Evolutionary conservation across 2,797 vertebrate species (phyloP), one percentile per base, ranked within the genome.

Genomic region (Aulostomus chinensis): DNA sequence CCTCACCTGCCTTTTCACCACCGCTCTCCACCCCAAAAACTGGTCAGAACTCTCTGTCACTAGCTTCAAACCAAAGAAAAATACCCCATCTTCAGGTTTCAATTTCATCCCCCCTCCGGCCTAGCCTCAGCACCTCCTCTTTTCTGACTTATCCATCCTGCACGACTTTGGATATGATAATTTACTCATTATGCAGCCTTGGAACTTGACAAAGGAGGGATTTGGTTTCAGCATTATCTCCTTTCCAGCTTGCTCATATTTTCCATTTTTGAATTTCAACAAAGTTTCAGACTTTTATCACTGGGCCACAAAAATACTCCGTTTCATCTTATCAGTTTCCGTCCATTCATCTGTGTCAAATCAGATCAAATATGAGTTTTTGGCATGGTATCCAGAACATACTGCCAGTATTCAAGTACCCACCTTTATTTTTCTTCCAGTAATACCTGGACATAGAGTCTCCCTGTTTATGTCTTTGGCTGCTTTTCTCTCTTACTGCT

Each of bases 221-320:
- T 75, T 73, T 73, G 46, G 67, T 54, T 40, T 17, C 35, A 25
- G 18, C 11, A 2, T 50, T 76, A 63, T 80, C 64, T 68, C 24
- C 16, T 66, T 71, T 83, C 62, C 55, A n/a, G 49, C n/a, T 10
- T 8, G 20, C 16, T 67, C 63, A 43, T 48, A 17, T 55, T 62
- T 73, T 66, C 63, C 64, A 55, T 75, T 57, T 64, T 57, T 58
- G 41, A 73, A 67, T 80, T 52, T 66, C 48, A 56, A 22, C 57
- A 53, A 50, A 35, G 34, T 39, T 68, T 53, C 36, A 3, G 25
- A 8, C 22, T 56, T 66, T 73, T 68, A 70, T 78, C 73, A 58
- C 38, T 10, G 0, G 50, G 45, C 35, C 24, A 54, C 42, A 20
- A 10, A 36, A 52, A 56, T 66, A 54, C 46, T 25, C 48, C 7